A percentile compares a stretch with the other conserved stretches of the same genome.
These are phyloP conservation scores for Atethmia centrago DNA, from an alignment of 2,888 invertebrate genomes.

Conservation along the genomic window DNA sequence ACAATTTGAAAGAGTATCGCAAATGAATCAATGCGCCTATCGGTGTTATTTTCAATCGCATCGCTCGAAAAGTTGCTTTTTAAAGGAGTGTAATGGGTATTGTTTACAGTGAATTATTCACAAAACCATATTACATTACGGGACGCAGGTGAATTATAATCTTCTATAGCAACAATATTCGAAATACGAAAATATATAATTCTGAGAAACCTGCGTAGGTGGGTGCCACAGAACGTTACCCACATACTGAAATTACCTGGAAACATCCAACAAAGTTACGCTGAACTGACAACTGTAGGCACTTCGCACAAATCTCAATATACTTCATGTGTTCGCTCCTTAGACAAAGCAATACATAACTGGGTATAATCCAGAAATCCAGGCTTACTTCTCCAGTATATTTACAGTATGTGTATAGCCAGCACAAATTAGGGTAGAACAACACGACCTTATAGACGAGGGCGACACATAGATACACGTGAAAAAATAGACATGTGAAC, in stretches of 20 bases:
- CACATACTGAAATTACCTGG: conserved; percentile 1
- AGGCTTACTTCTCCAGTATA: conserved; percentile 16
- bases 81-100: background rate
- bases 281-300: background rate
- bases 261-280: conserved; percentile 2
- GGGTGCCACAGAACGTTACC: background rate
- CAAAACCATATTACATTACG: conserved; percentile 13
- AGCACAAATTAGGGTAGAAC: conserved; percentile 4
- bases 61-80: background rate
- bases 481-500: conserved; percentile 30
- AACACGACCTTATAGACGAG: conserved; percentile 5
- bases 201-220: background rate
- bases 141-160: conserved; percentile 1
- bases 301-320: conserved; percentile 21
- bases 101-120: conserved; percentile 4
- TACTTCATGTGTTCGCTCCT: conserved; percentile 38
- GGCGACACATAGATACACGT: conserved; percentile 24
- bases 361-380: conserved; percentile 12
- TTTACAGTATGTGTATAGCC: no score
- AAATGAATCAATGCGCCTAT: background rate
- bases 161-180: conserved; percentile 15
- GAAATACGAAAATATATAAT: conserved; percentile 17
- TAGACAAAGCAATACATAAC: conserved; percentile 22
- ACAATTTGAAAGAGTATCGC: background rate
- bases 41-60: no score